Conservation (phyloP, 2,888 invertebrate species). For the Galerucella pusilla region DNA sequence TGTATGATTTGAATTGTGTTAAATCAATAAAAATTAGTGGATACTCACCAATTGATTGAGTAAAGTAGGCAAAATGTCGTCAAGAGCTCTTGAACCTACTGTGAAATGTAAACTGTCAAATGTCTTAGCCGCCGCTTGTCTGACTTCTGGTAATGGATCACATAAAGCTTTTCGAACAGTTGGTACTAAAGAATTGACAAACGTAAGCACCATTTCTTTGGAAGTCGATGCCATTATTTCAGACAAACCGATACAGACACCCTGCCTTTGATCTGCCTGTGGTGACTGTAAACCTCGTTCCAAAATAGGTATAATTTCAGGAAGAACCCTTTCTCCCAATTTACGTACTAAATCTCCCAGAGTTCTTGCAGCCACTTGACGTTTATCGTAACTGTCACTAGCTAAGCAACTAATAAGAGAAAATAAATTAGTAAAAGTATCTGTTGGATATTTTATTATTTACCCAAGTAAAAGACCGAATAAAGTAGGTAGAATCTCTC, state of each 20-base stretch:
- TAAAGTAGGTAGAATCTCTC: slow-evolving; percentile 95
- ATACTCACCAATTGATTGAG: slow-evolving; percentile 75
- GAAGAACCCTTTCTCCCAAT: slow-evolving; percentile 95
- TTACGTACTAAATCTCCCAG: slow-evolving; percentile 97
- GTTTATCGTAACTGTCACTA: slow-evolving; percentile 94
- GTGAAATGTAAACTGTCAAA: slow-evolving; percentile 96
- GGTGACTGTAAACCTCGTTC: slow-evolving; percentile 93
- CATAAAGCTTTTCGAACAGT: slow-evolving; percentile 95
- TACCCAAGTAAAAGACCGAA: slow-evolving; percentile 85
- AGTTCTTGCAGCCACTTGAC: slow-evolving; percentile 92
- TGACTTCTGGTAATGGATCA: slow-evolving; percentile 92
- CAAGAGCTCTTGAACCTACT: slow-evolving; percentile 92
- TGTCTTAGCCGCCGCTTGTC: slow-evolving; percentile 95
- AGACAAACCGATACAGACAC: slow-evolving; percentile 97
- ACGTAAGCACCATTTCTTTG: slow-evolving; percentile 91
- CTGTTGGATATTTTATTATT: background rate
- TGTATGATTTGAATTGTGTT: slow-evolving; percentile 1
- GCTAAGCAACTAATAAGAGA: slow-evolving; percentile 76
- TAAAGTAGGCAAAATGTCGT: slow-evolving; percentile 95
- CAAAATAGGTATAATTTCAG: slow-evolving; percentile 97
- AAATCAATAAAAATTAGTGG: background rate
- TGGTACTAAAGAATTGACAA: slow-evolving; percentile 88
- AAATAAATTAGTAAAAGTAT: background rate
- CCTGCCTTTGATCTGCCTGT: slow-evolving; percentile 94
- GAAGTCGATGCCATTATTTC: slow-evolving; percentile 98